Evolutionary conservation across 2,113 vertebrate genomes (phyloP), one percentile per base, ranked within the genome.

Genomic region (Callaeas wilsoni): DNA sequence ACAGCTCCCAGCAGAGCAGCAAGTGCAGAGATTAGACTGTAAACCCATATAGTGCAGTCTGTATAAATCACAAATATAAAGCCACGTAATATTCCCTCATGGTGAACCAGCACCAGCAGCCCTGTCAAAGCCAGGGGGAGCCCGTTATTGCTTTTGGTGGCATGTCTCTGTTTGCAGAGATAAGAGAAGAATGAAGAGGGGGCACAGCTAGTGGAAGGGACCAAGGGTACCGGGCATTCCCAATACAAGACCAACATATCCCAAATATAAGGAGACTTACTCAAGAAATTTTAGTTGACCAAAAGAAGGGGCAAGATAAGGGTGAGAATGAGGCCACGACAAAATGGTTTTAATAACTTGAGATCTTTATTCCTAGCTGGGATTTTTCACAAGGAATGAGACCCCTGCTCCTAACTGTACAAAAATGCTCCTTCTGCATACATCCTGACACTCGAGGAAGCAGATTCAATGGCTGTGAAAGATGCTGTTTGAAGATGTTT

Each of bases 21-120:
- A 10, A 95, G 77, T 67, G 59, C 74, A 42, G 49, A 67, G 19
- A 91, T 49, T 30, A 74, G 33, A 60, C 50, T 70, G 41, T 70
- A 79, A 87, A 69, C 16, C 25, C 79, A 59, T 81, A 60, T 39
- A 86, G 49, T n/a, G 59, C 44, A 75, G 95, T 23, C 32, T 44
- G 90, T 32, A 74, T 71, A 89, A 95, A 90, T 96, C 90, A 93
- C 49, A 89, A 79, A 90, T 26, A 60, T 21, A 77, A 94, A 89
- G n/a, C 62, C 46, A 60, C 21, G 64, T 44, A 84, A 93, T 68
- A 56, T 50, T 92, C 79, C 44, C 85, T 63, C 15, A 2, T 1
- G 29, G 85, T 63, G 57, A 64, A 62, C 39, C 65, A 65, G 62
- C n/a, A 81, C n/a, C 67, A 79, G 63, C 69, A 94, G 64, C 74